These are phyloP conservation scores for Pseudomugil gertrudae DNA, from an alignment of 2,797 vertebrate genomes.

Conservation along the genomic window DNA sequence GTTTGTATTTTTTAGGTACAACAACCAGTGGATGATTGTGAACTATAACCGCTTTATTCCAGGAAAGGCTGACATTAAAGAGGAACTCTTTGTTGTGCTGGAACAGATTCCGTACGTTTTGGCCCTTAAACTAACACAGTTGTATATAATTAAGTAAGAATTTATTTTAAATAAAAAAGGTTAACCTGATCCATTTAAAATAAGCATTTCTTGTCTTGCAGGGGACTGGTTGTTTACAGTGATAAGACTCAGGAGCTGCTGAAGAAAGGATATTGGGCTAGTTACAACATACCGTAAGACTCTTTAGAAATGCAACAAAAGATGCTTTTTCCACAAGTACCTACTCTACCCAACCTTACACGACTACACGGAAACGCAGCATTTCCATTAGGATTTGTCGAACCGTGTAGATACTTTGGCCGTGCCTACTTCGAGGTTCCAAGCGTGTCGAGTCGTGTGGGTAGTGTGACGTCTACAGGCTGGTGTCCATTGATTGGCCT, in stretches of 20 bases:
- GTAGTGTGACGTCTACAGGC: no score
- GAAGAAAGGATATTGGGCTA: conserved; percentile 91
- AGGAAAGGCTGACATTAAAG: conserved; percentile 50
- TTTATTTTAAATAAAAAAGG: background rate
- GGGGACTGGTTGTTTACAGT: conserved; percentile 82
- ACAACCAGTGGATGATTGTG: conserved; percentile 99
- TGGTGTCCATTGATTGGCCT: no score
- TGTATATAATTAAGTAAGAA: background rate
- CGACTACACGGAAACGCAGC: no score
- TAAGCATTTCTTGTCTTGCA: conserved; percentile 57
- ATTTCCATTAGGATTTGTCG: no score
- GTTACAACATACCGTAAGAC: conserved; percentile 94
- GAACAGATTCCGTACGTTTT: conserved; percentile 96
- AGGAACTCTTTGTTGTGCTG: conserved; percentile 85
- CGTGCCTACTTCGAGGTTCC: no score
- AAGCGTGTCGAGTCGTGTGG: no score
- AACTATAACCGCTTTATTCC: conserved; percentile 89
- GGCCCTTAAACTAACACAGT: conserved; percentile 2
- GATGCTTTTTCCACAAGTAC: no score
- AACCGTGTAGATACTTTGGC: no score
- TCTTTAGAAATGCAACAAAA: background rate
- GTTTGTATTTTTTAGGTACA: conserved; percentile 83
- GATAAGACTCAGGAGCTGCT: conserved; percentile 89
- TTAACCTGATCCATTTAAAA: background rate
- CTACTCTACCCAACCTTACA: no score